Conservation (phyloP, 2,113 vertebrate genomes). For the Mesocricetus auratus region DNA sequence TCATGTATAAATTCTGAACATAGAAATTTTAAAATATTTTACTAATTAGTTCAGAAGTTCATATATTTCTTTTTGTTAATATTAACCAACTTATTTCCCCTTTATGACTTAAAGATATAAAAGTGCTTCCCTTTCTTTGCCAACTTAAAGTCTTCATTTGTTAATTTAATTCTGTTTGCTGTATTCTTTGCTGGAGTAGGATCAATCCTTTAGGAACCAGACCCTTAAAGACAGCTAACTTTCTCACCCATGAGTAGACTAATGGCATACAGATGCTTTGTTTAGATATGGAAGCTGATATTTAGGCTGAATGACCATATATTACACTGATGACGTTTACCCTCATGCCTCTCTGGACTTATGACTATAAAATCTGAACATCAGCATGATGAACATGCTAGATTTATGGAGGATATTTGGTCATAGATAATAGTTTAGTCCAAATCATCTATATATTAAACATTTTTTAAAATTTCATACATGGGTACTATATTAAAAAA, state of each 20-base stretch:
- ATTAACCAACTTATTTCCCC: too few relatives aligned
- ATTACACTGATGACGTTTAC: not conserved
- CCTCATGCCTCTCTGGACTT: not conserved
- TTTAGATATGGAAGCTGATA: not conserved
- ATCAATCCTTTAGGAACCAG: not conserved
- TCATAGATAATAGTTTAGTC: not conserved
- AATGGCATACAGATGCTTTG: not conserved
- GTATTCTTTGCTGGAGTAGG: not conserved
- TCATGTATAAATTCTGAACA: not conserved
- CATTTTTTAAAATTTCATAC: not conserved
- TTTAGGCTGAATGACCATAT: not conserved
- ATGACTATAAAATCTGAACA: not conserved
- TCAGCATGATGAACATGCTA: not conserved
- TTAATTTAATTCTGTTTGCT: not conserved
- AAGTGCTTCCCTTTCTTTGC: not conserved
- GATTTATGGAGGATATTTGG: not conserved
- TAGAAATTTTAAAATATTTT: not conserved
- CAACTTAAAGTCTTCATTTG: not conserved
- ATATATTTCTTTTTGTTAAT: too few relatives aligned
- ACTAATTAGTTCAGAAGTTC: not conserved
- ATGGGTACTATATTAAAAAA: not conserved
- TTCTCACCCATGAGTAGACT: not conserved
- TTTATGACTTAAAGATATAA: too few relatives aligned
- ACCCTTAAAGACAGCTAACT: not conserved
- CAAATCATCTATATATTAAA: not conserved